These are phyloP conservation scores for Lepus timidus DNA, from an alignment of 2,113 vertebrate species.

Conservation along the genomic window DNA sequence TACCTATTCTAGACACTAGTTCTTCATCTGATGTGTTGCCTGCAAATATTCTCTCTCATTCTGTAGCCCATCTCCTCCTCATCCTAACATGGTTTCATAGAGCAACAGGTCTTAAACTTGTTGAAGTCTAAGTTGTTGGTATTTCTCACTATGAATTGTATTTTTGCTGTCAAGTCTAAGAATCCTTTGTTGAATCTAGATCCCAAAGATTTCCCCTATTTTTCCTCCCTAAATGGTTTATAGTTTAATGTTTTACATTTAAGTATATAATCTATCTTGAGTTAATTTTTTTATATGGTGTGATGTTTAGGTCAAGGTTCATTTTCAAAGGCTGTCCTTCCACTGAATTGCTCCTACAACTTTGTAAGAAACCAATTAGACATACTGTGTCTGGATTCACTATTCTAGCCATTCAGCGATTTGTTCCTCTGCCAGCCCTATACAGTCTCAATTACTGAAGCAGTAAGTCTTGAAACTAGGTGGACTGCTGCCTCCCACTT, in stretches of 20 bases:
- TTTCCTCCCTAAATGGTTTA: background rate
- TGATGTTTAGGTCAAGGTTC: background rate
- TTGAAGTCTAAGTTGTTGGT: background rate
- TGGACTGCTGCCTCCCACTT: background rate
- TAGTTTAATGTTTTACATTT: background rate
- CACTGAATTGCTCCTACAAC: background rate
- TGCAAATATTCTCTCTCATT: background rate
- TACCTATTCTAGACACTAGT: background rate
- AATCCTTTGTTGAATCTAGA: background rate
- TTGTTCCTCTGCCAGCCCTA: background rate
- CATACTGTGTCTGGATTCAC: background rate
- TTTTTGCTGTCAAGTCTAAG: conserved; percentile 1
- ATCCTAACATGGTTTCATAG: background rate
- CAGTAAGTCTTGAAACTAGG: background rate
- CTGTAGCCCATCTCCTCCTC: background rate
- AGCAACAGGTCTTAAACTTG: background rate
- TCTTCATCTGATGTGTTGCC: background rate
- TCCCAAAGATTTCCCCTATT: background rate
- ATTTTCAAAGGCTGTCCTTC: background rate
- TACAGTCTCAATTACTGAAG: background rate
- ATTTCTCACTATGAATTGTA: background rate
- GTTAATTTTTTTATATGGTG: background rate
- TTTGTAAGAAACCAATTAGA: background rate
- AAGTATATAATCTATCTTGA: background rate
- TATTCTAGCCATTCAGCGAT: background rate